A percentile compares a stretch with the other conserved stretches of the same genome.
These are phyloP conservation scores for Oryzias woworae DNA, from an alignment of 2,113 vertebrate genomes.

Conservation along the genomic window DNA sequence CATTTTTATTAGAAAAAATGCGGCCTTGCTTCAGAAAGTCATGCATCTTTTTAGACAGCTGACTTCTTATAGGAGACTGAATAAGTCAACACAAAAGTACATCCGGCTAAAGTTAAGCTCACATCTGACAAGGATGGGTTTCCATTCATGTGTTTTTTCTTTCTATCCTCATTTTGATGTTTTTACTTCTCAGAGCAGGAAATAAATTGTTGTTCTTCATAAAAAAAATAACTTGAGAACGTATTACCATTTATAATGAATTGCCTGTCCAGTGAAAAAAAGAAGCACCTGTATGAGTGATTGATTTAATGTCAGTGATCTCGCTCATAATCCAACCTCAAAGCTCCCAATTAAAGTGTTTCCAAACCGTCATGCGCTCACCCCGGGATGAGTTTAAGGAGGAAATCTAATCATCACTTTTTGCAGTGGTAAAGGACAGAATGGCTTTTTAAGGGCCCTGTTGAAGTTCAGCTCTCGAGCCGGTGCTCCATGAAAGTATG, in stretches of 20 bases:
- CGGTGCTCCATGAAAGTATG: slow-evolving; percentile 16
- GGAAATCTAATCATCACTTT: neutral
- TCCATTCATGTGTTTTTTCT: no score
- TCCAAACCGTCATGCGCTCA: slow-evolving; percentile 10
- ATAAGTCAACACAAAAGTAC: no score
- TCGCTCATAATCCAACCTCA: slow-evolving; percentile 14
- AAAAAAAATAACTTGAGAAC: no score
- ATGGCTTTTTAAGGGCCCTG: slow-evolving; percentile 17
- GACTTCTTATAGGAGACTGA: no score
- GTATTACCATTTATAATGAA: neutral
- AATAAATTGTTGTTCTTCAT: no score
- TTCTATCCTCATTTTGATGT: no score
- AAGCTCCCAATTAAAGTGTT: slow-evolving; percentile 45
- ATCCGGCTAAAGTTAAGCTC: no score
- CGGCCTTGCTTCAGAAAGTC: no score
- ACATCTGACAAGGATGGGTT: no score
- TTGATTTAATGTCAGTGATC: slow-evolving; percentile 1
- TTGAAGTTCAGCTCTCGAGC: slow-evolving; percentile 25
- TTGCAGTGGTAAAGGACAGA: slow-evolving; percentile 4
- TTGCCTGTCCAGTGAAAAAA: neutral
- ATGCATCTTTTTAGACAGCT: no score
- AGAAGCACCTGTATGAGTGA: neutral
- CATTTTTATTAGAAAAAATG: no score
- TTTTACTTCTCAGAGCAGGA: no score
- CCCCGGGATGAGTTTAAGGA: slow-evolving; percentile 19